Conservation (phyloP, 1,140 invertebrate species). For the Paralvinella palmiformis region DNA sequence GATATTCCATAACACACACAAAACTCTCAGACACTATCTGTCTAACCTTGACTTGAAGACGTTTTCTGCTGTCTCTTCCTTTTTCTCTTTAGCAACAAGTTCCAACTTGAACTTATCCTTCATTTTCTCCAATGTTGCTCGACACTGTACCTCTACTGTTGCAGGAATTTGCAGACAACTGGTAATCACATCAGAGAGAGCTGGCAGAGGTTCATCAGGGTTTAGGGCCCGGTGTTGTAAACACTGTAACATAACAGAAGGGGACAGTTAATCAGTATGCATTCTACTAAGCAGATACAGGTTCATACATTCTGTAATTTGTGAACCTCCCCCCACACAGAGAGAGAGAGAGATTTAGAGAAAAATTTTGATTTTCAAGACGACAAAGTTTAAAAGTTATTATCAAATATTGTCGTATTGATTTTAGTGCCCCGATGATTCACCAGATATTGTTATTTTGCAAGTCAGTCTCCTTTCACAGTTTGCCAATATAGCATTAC, state of each 20-base stretch:
- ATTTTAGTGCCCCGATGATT: too few species aligned
- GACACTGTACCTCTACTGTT: background rate
- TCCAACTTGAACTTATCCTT: constrained; percentile 39
- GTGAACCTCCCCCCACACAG: too few species aligned
- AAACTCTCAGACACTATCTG: constrained; percentile 4
- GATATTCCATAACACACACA: background rate
- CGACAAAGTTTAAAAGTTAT: too few species aligned
- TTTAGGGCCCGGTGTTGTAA: constrained; percentile 44
- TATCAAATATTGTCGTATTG: too few species aligned
- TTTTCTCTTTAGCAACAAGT: constrained; percentile 34
- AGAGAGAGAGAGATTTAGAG: too few species aligned
- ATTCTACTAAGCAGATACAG: too few species aligned
- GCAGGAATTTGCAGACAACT: constrained; percentile 34
- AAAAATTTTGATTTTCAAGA: too few species aligned
- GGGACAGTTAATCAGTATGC: too few species aligned
- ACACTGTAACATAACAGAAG: constrained; percentile 36
- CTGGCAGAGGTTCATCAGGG: constrained; percentile 42
- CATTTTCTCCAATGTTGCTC: background rate
- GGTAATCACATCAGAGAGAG: constrained; percentile 37
- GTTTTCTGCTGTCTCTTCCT: constrained; percentile 37
- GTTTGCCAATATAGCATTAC: too few species aligned
- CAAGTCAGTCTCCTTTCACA: too few species aligned
- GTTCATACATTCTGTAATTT: too few species aligned
- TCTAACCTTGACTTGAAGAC: constrained; percentile 38
- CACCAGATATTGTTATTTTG: too few species aligned